Evolutionary conservation across 2,797 vertebrate genomes (phyloP).

Genomic region (Adrianichthys oophorus): DNA sequence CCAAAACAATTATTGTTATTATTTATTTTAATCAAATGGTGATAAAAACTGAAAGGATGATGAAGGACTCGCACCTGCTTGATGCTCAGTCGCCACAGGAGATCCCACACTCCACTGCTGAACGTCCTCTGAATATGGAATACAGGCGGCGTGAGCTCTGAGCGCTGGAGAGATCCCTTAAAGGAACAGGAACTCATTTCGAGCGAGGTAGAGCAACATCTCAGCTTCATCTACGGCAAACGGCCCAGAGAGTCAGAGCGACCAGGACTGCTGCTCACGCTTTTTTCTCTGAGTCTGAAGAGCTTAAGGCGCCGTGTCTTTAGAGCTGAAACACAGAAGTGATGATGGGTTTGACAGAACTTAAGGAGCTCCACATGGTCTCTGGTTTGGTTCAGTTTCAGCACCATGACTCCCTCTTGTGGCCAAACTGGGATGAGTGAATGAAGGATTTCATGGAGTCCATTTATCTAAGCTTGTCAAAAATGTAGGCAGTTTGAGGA

Average conservation of each 20-base stretch:
- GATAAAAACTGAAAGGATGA: constrained; percentile 5
- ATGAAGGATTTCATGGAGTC: too few species aligned
- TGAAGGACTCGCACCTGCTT: constrained; percentile 49
- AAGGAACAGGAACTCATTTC: constrained; percentile 64
- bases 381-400: constrained; percentile 16
- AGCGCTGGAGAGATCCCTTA: constrained; percentile 62
- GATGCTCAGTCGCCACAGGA: constrained; percentile 50
- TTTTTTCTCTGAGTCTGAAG: too few species aligned
- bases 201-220: constrained; percentile 54
- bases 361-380: constrained; percentile 14
- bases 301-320: background rate
- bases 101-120: constrained; percentile 62
- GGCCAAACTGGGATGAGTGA: constrained; percentile 24
- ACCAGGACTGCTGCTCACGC: too few species aligned
- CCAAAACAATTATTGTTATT: background rate
- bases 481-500: too few species aligned
- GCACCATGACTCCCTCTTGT: constrained; percentile 62
- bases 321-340: constrained; percentile 24
- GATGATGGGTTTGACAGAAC: constrained; percentile 1
- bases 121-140: constrained; percentile 69
- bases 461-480: too few species aligned
- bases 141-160: constrained; percentile 53
- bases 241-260: constrained; percentile 9
- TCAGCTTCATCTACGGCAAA: too few species aligned
- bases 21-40: background rate